Evolutionary conservation across 1,140 invertebrate genomes (phyloP).

Genomic region (Papilio xuthus): DNA sequence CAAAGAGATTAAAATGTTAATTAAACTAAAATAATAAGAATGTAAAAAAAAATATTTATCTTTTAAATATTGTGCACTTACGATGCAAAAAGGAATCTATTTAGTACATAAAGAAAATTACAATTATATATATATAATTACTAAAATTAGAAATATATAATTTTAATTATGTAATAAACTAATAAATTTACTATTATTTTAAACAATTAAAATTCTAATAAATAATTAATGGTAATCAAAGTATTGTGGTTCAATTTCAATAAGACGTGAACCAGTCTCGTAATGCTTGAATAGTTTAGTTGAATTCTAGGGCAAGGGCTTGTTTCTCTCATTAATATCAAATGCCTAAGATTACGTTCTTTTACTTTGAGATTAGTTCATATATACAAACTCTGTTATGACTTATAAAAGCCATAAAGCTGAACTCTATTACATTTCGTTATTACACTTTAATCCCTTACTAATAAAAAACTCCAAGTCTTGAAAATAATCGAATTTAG

Average conservation of each 20-base stretch:
- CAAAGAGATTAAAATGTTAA: not conserved
- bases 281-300: not conserved
- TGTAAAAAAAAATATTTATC: no score
- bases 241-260: no score
- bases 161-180: no score
- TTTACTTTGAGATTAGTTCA: not conserved
- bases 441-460: slow-evolving; percentile 57
- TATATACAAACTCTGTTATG: not conserved
- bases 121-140: no score
- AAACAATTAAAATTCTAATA: no score
- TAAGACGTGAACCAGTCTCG: not conserved
- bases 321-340: not conserved
- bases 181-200: no score
- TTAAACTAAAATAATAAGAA: not conserved
- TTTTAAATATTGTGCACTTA: no score
- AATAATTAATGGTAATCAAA: no score
- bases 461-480: slow-evolving; percentile 52
- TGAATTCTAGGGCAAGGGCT: not conserved
- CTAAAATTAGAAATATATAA: no score
- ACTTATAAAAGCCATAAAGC: not conserved
- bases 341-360: slow-evolving; percentile 13
- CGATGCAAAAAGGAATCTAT: no score
- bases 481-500: slow-evolving; percentile 59
- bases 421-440: not conserved
- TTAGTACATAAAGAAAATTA: no score